These are phyloP conservation scores for Ivindomyrus marchei DNA, from an alignment of 2,113 vertebrate species.

Conservation along the genomic window DNA sequence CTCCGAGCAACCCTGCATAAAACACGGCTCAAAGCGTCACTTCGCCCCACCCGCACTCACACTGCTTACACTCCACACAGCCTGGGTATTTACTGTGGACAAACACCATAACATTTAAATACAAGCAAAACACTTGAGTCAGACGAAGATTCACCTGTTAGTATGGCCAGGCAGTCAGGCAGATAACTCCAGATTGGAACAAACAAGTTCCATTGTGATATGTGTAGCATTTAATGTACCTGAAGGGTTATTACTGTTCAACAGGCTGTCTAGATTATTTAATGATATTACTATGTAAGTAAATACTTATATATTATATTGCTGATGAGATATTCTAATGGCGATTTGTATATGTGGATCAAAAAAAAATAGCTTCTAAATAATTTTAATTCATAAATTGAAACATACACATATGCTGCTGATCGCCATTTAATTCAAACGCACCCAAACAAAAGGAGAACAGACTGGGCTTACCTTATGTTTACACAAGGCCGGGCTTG, in stretches of 20 bases:
- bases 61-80: conserved; percentile 8
- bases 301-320: not conserved
- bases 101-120: not conserved
- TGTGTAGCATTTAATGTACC: not conserved
- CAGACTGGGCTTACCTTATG: conserved; percentile 29
- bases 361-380: not conserved
- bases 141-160: not conserved
- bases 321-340: not conserved
- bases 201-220: not conserved
- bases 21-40: conserved; percentile 35
- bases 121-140: not conserved
- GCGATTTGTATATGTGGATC: not conserved
- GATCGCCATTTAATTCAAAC: not conserved
- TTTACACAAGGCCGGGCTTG: conserved; percentile 19
- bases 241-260: not conserved
- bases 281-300: not conserved
- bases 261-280: not conserved
- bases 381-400: not conserved
- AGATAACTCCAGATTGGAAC: not conserved
- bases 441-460: not conserved
- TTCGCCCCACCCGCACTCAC: not conserved
- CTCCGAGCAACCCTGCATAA: conserved; percentile 81
- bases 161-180: not conserved
- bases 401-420: not conserved
- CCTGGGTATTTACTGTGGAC: not conserved